phyloP scores from a whole-genome alignment of 1,140 invertebrate species.

The Meloidogyne exigua region DNA sequence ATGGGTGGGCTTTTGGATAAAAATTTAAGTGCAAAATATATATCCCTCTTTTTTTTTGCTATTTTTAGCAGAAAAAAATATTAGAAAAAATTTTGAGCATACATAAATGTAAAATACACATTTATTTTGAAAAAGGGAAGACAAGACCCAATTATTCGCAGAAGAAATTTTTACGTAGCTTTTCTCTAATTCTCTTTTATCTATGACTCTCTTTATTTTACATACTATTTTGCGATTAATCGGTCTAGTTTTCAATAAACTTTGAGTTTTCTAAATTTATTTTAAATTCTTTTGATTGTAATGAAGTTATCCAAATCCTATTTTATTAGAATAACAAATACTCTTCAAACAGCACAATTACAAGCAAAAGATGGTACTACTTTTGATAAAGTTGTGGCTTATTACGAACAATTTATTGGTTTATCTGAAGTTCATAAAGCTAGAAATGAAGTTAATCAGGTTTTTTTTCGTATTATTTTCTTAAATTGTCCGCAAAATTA shows the following conservation, averaged over 20 bases:
- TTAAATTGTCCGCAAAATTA: background rate
- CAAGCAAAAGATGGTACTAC: background rate
- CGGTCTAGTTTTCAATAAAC: no score
- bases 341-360: background rate
- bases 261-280: no score
- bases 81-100: no score
- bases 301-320: background rate
- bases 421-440: conserved; percentile 36
- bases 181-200: background rate
- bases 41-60: background rate
- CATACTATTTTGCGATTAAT: no score
- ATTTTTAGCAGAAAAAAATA: background rate
- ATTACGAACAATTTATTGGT: conserved; percentile 38
- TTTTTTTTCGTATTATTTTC: conserved; percentile 6
- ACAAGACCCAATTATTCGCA: no score
- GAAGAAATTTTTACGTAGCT: no score
- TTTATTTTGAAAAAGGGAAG: no score
- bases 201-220: no score
- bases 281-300: background rate
- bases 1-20: background rate
- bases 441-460: conserved; percentile 34
- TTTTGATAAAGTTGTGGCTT: conserved; percentile 14
- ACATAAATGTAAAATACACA: no score
- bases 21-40: background rate
- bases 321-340: background rate